Conservation (phyloP, 2,797 vertebrate species). For the Acridotheres tristis region DNA sequence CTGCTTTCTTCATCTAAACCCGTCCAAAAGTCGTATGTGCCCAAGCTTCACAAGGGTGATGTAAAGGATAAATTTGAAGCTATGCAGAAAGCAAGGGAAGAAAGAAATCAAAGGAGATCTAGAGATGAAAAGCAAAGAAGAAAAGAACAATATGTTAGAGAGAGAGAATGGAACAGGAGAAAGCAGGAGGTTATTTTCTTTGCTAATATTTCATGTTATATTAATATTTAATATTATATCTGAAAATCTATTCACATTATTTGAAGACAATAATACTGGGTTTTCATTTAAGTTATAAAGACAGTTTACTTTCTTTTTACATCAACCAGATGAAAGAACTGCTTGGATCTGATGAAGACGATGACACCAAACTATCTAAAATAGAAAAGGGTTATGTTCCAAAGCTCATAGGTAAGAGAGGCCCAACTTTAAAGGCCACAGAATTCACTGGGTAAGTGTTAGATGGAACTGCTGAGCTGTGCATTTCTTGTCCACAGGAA, state of each 20-base stretch:
- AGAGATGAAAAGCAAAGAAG: slow-evolving; percentile 93
- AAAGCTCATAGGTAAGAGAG: slow-evolving; percentile 92
- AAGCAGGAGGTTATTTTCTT: slow-evolving; percentile 92
- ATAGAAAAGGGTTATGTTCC: slow-evolving; percentile 95
- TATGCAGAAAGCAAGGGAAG: slow-evolving; percentile 97
- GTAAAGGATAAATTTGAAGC: slow-evolving; percentile 94
- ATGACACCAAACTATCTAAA: slow-evolving; percentile 86
- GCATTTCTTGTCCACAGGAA: slow-evolving; percentile 79
- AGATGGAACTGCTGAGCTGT: background rate
- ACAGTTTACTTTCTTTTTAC: slow-evolving; percentile 39
- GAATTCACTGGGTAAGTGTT: background rate
- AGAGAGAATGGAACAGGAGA: slow-evolving; percentile 92
- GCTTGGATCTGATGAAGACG: slow-evolving; percentile 95
- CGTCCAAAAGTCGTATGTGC: slow-evolving; percentile 92
- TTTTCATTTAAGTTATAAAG: background rate
- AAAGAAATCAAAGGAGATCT: slow-evolving; percentile 91
- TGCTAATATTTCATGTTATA: slow-evolving; percentile 62
- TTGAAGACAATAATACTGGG: background rate
- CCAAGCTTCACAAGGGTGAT: slow-evolving; percentile 87
- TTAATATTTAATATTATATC: background rate
- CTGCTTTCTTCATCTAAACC: slow-evolving; percentile 90
- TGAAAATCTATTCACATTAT: slow-evolving; percentile 17
- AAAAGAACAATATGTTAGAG: slow-evolving; percentile 96
- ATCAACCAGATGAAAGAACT: slow-evolving; percentile 91
- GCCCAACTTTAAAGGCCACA: background rate